Percentiles rank a stretch among this genome's conserved stretches.
These are phyloP conservation scores for Rhinogobio ventralis DNA, from an alignment of 2,797 vertebrate genomes.

Conservation along the genomic window DNA sequence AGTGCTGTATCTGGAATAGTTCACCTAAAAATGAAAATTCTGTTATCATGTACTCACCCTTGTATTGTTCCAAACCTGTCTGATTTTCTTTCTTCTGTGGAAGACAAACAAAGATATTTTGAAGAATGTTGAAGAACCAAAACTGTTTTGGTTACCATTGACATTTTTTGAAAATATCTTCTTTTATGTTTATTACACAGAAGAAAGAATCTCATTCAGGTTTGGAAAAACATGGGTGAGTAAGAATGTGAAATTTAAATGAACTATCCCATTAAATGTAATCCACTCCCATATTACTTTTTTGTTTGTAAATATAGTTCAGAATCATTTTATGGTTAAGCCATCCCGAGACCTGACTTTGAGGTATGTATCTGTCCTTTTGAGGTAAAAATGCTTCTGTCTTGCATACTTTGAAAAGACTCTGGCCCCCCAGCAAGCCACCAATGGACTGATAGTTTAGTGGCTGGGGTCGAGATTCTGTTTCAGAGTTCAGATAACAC, in stretches of 20 bases:
- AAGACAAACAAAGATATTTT: neutral
- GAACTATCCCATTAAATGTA: neutral
- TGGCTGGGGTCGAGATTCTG: conserved; percentile 59
- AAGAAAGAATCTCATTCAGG: neutral
- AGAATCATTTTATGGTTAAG: neutral
- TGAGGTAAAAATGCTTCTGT: conserved; percentile 37
- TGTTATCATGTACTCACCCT: neutral
- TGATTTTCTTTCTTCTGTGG: neutral
- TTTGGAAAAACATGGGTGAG: neutral
- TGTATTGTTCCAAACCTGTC: neutral
- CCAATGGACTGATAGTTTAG: conserved; percentile 43
- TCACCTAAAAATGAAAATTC: neutral
- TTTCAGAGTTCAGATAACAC: conserved; percentile 61
- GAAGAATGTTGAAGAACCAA: neutral
- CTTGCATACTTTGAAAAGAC: conserved; percentile 44
- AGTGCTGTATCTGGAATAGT: neutral
- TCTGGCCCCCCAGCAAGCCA: conserved; percentile 53
- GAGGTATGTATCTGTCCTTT: conserved; percentile 21
- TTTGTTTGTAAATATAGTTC: neutral
- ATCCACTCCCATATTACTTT: neutral
- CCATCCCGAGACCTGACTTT: neutral
- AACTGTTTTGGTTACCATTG: neutral
- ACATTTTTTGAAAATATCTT: neutral
- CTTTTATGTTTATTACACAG: neutral
- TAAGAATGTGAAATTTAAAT: neutral